These are phyloP conservation scores for Merluccius polli DNA, from an alignment of 2,797 vertebrate species.

Conservation along the genomic window DNA sequence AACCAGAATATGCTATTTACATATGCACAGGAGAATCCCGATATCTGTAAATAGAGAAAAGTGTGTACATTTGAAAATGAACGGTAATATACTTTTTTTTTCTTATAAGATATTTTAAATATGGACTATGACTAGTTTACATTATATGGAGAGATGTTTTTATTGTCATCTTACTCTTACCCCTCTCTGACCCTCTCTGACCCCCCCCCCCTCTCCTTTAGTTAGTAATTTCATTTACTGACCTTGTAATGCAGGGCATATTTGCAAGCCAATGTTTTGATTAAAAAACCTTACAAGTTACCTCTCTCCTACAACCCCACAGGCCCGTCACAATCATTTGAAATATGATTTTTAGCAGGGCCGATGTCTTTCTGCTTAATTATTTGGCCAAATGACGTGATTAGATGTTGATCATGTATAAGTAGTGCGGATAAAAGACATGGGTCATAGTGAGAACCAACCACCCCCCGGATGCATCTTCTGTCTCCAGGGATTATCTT, in stretches of 20 bases:
- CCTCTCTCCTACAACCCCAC: neutral
- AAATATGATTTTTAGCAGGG: neutral
- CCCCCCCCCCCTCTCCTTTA: slow-evolving; percentile 15
- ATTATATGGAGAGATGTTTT: slow-evolving; percentile 54
- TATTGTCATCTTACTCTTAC: slow-evolving; percentile 47
- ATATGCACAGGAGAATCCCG: slow-evolving; percentile 19
- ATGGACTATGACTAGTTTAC: slow-evolving; percentile 81
- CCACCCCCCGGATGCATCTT: neutral
- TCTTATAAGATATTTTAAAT: slow-evolving; percentile 81
- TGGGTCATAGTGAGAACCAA: neutral
- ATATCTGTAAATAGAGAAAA: slow-evolving; percentile 92
- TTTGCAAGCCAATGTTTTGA: slow-evolving; percentile 28
- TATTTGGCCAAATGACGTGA: slow-evolving; percentile 47
- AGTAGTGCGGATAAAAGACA: neutral
- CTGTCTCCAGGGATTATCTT: neutral
- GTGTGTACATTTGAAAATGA: slow-evolving; percentile 86
- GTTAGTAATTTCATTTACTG: neutral
- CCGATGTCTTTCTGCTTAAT: slow-evolving; percentile 36
- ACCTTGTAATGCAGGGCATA: slow-evolving; percentile 19
- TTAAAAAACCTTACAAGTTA: neutral
- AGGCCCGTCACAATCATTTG: neutral
- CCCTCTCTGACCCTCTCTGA: no score
- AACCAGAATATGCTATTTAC: neutral
- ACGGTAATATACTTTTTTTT: slow-evolving; percentile 81
- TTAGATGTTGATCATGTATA: neutral